phyloP scores from a whole-genome alignment of 2,888 invertebrate genomes.

The Gerris lacustris region DNA sequence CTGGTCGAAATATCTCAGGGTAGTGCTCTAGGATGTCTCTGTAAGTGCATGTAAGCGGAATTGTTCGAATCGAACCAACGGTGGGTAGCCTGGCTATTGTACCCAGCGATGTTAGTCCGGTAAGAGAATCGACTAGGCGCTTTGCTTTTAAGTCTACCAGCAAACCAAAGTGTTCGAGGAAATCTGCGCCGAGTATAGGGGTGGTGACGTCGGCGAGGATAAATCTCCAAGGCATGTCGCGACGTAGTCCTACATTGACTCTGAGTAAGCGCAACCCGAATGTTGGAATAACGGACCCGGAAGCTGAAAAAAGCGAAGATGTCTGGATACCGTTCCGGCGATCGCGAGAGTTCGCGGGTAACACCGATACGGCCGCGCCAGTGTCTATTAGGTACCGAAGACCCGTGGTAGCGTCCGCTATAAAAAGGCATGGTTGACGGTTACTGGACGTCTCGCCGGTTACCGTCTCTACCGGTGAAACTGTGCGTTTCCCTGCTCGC shows the following conservation, averaged over 20 bases:
- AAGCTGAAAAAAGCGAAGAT: slow-evolving; percentile 21
- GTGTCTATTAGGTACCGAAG: slow-evolving; percentile 14
- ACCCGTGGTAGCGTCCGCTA: not conserved
- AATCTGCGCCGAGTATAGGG: not conserved
- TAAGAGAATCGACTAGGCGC: not conserved
- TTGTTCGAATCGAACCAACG: not conserved
- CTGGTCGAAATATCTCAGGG: not conserved
- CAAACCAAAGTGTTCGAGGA: not conserved
- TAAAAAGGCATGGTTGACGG: slow-evolving; percentile 16
- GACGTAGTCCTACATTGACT: slow-evolving; percentile 22
- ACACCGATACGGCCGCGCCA: slow-evolving; percentile 13
- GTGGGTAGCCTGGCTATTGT: not conserved
- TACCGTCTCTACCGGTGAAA: slow-evolving; percentile 22
- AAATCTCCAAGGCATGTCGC: slow-evolving; percentile 12
- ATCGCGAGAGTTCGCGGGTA: not conserved
- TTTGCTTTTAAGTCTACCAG: not conserved
- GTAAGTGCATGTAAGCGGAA: not conserved
- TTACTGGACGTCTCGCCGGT: slow-evolving; percentile 7
- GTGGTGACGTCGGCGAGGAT: not conserved
- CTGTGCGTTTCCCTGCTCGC: not conserved
- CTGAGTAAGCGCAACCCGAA: slow-evolving; percentile 17
- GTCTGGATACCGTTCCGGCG: not conserved
- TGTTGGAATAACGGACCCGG: slow-evolving; percentile 20
- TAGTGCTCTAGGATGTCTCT: not conserved
- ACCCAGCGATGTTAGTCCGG: not conserved